phyloP scores from a whole-genome alignment of 2,888 invertebrate genomes.

The Saturnia pavonia region DNA sequence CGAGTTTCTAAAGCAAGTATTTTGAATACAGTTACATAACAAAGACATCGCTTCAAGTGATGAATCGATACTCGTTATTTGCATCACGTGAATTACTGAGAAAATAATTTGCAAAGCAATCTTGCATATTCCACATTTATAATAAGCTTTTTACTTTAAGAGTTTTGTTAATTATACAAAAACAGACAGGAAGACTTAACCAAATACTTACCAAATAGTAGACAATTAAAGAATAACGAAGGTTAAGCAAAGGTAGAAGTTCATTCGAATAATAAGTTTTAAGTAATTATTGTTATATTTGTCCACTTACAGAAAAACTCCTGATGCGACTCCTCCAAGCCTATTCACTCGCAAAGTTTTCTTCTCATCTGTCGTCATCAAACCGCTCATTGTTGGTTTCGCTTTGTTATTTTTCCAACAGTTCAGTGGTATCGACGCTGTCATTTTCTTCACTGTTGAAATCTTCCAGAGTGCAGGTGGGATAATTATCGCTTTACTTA shows the following conservation, averaged over 20 bases:
- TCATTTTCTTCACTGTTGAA: slow-evolving; percentile 82
- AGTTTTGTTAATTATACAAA: not conserved
- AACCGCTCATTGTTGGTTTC: slow-evolving; percentile 75
- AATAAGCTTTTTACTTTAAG: not conserved
- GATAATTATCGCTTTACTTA: not conserved
- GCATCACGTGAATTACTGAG: not conserved
- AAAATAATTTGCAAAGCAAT: not conserved
- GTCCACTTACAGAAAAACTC: slow-evolving; percentile 47
- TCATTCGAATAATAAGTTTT: too few relatives aligned
- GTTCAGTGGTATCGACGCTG: slow-evolving; percentile 82
- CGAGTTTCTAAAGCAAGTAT: not conserved
- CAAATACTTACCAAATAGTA: not conserved
- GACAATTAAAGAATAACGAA: not conserved
- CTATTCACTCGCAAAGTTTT: slow-evolving; percentile 73
- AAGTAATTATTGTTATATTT: not conserved
- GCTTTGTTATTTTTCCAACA: slow-evolving; percentile 81
- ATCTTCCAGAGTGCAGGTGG: slow-evolving; percentile 79
- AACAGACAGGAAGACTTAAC: too few relatives aligned
- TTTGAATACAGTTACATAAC: slow-evolving; percentile 7
- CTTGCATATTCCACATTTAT: not conserved
- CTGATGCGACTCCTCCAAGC: slow-evolving; percentile 48
- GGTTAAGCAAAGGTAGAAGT: too few relatives aligned
- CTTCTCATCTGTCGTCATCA: slow-evolving; percentile 70
- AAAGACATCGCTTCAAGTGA: not conserved
- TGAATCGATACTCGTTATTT: slow-evolving; percentile 8